These are phyloP conservation scores for Pipistrellus kuhlii DNA, from an alignment of 2,797 vertebrate genomes.

Conservation along the genomic window DNA sequence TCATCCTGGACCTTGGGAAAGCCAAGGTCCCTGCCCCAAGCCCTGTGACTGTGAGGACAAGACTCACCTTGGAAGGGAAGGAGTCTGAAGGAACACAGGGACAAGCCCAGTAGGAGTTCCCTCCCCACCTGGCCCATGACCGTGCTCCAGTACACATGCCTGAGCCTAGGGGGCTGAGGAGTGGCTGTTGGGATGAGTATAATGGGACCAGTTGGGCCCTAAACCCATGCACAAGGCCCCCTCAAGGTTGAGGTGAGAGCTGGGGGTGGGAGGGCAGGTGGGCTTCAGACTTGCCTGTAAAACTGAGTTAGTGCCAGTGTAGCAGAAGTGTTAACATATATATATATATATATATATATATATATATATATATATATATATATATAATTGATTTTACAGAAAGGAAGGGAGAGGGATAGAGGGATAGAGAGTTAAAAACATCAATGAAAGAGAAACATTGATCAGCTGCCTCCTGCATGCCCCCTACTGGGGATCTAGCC, in stretches of 20 bases:
- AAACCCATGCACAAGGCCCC: background rate
- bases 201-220: background rate
- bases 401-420: too few species aligned
- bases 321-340: background rate
- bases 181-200: background rate
- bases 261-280: fast-evolving
- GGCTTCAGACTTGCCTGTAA: background rate
- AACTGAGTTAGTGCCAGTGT: background rate
- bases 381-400: too few species aligned
- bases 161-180: background rate
- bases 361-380: too few species aligned
- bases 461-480: too few species aligned
- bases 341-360: too few species aligned
- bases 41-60: too few species aligned
- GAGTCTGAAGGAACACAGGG: background rate
- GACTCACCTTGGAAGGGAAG: background rate
- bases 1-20: background rate
- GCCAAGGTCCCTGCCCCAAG: background rate
- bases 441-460: too few species aligned
- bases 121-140: background rate
- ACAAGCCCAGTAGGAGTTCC: background rate
- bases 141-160: background rate
- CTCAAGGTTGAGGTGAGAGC: background rate
- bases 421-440: too few species aligned
- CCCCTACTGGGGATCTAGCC: too few species aligned